phyloP scores from a whole-genome alignment of 2,888 invertebrate species.

The Drosophila picticornis region DNA sequence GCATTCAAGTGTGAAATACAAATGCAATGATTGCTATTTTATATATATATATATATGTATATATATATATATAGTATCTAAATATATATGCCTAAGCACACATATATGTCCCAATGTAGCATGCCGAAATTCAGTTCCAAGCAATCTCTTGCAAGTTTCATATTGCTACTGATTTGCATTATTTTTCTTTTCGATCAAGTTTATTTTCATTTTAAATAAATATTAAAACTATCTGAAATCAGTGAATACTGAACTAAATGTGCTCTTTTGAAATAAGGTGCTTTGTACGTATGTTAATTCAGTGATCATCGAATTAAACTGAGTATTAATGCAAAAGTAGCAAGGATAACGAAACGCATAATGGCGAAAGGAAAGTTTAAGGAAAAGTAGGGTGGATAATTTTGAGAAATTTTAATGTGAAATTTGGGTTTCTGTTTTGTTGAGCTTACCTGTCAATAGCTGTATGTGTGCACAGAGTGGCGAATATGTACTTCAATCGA shows the following conservation, averaged over 20 bases:
- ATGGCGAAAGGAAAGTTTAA: neutral
- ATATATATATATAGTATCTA: neutral
- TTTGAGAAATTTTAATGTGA: neutral
- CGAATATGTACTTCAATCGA: neutral
- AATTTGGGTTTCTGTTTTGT: neutral
- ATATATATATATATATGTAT: neutral
- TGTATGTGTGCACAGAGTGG: neutral
- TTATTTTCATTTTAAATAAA: neutral
- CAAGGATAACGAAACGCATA: neutral
- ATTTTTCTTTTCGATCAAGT: neutral
- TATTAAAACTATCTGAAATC: neutral
- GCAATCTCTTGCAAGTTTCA: neutral
- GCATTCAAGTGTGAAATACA: slow-evolving; percentile 61
- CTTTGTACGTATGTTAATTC: neutral
- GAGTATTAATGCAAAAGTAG: neutral
- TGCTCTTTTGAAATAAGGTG: neutral
- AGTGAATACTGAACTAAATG: neutral
- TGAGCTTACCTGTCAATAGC: neutral
- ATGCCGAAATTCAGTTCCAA: neutral
- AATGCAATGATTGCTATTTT: slow-evolving; percentile 43
- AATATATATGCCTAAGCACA: too few relatives aligned
- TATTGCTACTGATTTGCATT: neutral
- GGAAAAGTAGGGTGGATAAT: neutral
- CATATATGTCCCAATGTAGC: neutral
- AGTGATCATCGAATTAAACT: neutral